Conservation (phyloP, 2,113 vertebrate genomes). For the Rutilus rutilus region DNA sequence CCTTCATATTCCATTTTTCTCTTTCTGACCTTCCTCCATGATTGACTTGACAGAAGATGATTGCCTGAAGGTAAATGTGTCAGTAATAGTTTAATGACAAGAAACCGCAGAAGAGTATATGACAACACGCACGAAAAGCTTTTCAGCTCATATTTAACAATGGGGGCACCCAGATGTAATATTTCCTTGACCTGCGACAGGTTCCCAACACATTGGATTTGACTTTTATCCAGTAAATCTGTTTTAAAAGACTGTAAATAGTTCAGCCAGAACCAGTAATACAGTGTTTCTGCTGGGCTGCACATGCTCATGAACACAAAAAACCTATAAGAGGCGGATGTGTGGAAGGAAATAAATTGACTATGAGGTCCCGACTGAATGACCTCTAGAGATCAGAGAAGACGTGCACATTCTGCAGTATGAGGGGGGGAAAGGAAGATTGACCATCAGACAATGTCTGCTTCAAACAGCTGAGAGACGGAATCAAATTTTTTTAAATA, state of each 20-base stretch:
- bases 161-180: neutral
- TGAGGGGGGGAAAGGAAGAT: neutral
- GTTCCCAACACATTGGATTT: neutral
- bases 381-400: slow-evolving; percentile 26
- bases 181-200: neutral
- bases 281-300: slow-evolving; percentile 22
- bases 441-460: slow-evolving; percentile 1
- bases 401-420: neutral
- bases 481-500: too few relatives aligned
- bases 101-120: neutral
- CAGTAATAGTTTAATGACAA: slow-evolving; percentile 23
- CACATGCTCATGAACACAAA: slow-evolving; percentile 12
- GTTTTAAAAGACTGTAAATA: slow-evolving; percentile 34
- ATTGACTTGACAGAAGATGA: neutral
- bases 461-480: neutral
- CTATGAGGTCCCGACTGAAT: neutral
- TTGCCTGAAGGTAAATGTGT: neutral
- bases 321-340: neutral
- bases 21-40: slow-evolving; percentile 17
- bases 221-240: slow-evolving; percentile 24
- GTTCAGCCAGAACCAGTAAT: slow-evolving; percentile 16
- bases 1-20: slow-evolving; percentile 15
- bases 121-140: neutral
- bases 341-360: slow-evolving; percentile 15
- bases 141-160: slow-evolving; percentile 23